These are phyloP conservation scores for Hycleus phaleratus DNA, from an alignment of 1,140 invertebrate genomes.

Conservation along the genomic window DNA sequence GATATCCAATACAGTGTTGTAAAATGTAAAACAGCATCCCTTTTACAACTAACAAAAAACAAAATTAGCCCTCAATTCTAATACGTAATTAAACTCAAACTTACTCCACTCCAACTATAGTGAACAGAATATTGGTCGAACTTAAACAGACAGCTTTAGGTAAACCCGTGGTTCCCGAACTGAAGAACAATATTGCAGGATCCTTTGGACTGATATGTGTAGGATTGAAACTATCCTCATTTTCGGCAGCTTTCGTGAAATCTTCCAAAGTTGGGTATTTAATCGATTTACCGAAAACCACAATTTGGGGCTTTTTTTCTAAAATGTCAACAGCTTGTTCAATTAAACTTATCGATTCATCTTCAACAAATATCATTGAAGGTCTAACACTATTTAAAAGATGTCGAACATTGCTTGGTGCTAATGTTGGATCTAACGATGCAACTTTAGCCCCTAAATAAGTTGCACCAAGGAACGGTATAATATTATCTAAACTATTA, in stretches of 20 bases:
- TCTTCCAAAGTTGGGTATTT: slow-evolving; percentile 14
- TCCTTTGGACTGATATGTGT: slow-evolving; percentile 14
- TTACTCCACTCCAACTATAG: too few species aligned
- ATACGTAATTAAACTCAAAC: too few species aligned
- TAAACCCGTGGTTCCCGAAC: slow-evolving; percentile 66
- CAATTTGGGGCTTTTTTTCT: slow-evolving; percentile 16
- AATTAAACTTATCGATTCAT: slow-evolving; percentile 14
- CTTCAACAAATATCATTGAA: slow-evolving; percentile 28
- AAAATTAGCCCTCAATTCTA: too few species aligned
- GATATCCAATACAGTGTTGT: too few species aligned
- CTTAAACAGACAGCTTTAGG: slow-evolving; percentile 67
- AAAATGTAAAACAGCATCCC: too few species aligned
- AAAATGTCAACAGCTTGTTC: slow-evolving; percentile 5
- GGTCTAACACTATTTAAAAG: slow-evolving; percentile 23
- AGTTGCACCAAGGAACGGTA: not conserved
- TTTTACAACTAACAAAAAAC: too few species aligned
- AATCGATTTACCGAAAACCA: slow-evolving; percentile 15
- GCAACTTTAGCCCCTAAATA: not conserved
- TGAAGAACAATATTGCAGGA: slow-evolving; percentile 40
- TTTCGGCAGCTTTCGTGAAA: slow-evolving; percentile 16
- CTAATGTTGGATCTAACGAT: slow-evolving; percentile 25
- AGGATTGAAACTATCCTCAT: slow-evolving; percentile 29
- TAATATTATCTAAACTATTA: slow-evolving; percentile 7
- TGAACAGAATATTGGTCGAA: slow-evolving; percentile 37
- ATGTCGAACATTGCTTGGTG: slow-evolving; percentile 16